phyloP scores from a whole-genome alignment of 1,140 invertebrate genomes.

The Conus betulinus region DNA sequence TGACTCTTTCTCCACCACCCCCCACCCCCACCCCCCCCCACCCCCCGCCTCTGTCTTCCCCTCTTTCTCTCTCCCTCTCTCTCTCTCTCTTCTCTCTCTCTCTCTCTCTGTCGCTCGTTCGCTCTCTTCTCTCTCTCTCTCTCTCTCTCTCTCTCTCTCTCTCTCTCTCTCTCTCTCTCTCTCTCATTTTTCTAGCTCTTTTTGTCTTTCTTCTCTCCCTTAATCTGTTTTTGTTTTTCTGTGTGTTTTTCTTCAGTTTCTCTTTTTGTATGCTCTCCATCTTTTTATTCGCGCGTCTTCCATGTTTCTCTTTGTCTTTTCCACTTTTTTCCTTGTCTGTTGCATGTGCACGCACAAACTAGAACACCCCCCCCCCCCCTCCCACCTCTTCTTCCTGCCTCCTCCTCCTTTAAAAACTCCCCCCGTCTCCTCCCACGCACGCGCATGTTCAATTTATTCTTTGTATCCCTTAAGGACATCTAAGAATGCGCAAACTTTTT shows the following conservation, averaged over 20 bases:
- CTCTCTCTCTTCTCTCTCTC: not conserved
- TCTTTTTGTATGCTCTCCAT: not conserved
- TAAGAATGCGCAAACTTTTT: no score
- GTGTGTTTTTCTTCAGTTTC: not conserved
- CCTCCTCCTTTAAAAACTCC: no score
- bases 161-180: not conserved
- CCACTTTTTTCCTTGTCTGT: not conserved
- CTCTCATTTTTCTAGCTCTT: not conserved
- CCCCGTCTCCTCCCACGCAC: no score
- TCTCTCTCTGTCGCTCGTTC: not conserved
- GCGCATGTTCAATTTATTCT: no score
- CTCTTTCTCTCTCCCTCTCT: no score
- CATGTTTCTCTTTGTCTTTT: slow-evolving; percentile 19
- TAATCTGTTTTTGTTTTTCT: not conserved
- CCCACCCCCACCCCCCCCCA: not conserved
- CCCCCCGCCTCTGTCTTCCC: no score
- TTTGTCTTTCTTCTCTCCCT: not conserved
- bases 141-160: not conserved
- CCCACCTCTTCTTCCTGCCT: no score
- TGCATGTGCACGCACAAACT: no score
- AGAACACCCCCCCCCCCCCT: no score
- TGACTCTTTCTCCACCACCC: not conserved
- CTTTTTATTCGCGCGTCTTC: not conserved
- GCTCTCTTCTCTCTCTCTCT: not conserved
- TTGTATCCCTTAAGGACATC: no score